Percentiles rank a stretch among this genome's conserved stretches.
phyloP scores from a whole-genome alignment of 2,888 invertebrate genomes.

The Tenthredo livida region DNA sequence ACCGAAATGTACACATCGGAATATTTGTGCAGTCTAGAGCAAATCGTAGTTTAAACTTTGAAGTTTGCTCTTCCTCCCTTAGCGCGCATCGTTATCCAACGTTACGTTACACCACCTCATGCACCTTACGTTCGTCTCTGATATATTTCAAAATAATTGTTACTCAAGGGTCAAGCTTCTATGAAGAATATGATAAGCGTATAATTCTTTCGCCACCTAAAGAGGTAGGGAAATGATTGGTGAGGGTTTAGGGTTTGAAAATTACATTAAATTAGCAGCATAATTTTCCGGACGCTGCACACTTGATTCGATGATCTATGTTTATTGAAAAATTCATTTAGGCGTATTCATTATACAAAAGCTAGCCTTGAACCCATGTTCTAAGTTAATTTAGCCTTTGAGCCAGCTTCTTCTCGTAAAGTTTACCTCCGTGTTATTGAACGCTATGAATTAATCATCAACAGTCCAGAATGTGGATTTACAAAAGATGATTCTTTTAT shows the following conservation, averaged over 20 bases:
- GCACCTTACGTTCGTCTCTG: background rate
- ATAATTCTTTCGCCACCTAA: background rate
- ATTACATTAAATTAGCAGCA: background rate
- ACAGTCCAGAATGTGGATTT: background rate
- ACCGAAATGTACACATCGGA: background rate
- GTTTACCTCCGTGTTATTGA: background rate
- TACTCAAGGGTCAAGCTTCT: background rate
- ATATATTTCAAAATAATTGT: background rate
- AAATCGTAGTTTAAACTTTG: slow-evolving; percentile 21
- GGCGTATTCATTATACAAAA: background rate
- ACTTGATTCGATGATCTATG: slow-evolving; percentile 8
- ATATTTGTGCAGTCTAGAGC: background rate
- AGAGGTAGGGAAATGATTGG: background rate
- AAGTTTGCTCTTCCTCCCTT: slow-evolving; percentile 4
- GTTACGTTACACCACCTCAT: background rate
- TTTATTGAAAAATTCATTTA: background rate
- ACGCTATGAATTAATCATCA: background rate
- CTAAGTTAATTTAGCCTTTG: background rate
- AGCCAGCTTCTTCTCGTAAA: background rate
- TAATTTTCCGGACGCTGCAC: background rate
- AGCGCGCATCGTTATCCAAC: background rate
- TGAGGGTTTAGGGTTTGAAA: background rate
- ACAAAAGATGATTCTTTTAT: background rate
- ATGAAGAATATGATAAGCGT: background rate
- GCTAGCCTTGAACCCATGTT: background rate